Evolutionary conservation across 2,113 vertebrate genomes (phyloP).

Genomic region (Tyto alba): DNA sequence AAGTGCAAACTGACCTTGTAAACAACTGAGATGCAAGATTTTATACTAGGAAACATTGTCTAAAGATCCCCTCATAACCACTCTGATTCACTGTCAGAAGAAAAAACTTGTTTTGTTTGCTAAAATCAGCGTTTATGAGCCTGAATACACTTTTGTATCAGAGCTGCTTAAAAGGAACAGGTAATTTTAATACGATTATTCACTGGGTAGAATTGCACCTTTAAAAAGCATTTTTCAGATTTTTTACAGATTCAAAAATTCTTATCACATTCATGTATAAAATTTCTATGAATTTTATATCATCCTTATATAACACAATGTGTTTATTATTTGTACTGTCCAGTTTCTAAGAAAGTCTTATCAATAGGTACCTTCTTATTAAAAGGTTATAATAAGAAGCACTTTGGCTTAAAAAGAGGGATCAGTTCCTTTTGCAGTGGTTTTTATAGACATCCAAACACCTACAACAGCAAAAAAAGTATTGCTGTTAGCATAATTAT

Average conservation of each 20-base stretch:
- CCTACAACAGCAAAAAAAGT: not conserved
- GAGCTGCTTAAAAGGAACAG: not conserved
- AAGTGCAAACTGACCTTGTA: not conserved
- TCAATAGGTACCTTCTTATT: not conserved
- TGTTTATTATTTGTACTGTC: not conserved
- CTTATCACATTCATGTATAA: not conserved
- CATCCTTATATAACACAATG: not conserved
- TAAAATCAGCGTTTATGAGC: not conserved
- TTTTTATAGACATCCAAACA: conserved; percentile 5
- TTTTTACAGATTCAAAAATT: not conserved
- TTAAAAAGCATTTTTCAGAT: not conserved
- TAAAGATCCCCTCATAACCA: not conserved
- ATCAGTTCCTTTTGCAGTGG: not conserved
- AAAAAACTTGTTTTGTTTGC: not conserved
- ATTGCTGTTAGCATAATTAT: not conserved
- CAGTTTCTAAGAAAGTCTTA: not conserved
- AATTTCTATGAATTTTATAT: not conserved
- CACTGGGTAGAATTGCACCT: not conserved
- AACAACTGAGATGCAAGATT: not conserved
- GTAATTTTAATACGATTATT: not conserved
- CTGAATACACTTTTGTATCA: not conserved
- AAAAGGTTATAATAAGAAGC: not conserved
- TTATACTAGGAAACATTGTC: not conserved
- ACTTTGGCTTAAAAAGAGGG: conserved; percentile 18
- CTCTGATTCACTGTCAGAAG: not conserved